phyloP scores from a whole-genome alignment of 2,797 vertebrate genomes.

The Rhinoraja longicauda region DNA sequence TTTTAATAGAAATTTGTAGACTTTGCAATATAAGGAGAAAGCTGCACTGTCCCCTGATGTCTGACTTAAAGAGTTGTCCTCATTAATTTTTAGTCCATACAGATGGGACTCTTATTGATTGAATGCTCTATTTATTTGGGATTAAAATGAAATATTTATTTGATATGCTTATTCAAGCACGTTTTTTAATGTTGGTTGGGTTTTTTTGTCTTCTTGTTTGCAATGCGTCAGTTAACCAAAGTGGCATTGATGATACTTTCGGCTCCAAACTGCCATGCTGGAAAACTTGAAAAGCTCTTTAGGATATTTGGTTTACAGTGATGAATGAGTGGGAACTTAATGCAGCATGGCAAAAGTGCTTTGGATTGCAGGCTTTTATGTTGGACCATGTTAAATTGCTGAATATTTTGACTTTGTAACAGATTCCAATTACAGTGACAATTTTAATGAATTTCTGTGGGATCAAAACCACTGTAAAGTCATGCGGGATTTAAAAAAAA shows the following conservation, averaged over 20 bases:
- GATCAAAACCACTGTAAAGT: background rate
- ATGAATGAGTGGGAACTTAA: constrained; percentile 64
- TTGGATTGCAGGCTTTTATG: constrained; percentile 70
- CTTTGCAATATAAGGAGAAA: constrained; percentile 30
- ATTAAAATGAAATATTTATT: constrained; percentile 73
- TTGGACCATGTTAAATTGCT: constrained; percentile 32
- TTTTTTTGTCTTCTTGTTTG: constrained; percentile 1
- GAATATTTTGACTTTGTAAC: constrained; percentile 10
- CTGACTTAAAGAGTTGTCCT: constrained; percentile 35
- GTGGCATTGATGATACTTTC: background rate
- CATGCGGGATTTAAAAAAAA: background rate
- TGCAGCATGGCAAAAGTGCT: constrained; percentile 74
- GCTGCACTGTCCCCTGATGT: constrained; percentile 37
- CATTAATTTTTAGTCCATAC: constrained; percentile 35
- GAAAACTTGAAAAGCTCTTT: constrained; percentile 53
- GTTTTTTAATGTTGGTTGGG: constrained; percentile 48
- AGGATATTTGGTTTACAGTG: constrained; percentile 63
- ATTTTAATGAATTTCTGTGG: background rate
- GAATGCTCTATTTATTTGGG: constrained; percentile 64
- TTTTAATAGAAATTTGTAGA: constrained; percentile 38
- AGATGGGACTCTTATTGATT: constrained; percentile 55
- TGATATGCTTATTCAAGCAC: constrained; percentile 64
- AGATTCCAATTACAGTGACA: constrained; percentile 18
- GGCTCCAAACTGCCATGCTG: constrained; percentile 2
- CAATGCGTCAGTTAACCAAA: background rate